phyloP scores from a whole-genome alignment of 2,797 vertebrate species.

The Trichosurus vulpecula region DNA sequence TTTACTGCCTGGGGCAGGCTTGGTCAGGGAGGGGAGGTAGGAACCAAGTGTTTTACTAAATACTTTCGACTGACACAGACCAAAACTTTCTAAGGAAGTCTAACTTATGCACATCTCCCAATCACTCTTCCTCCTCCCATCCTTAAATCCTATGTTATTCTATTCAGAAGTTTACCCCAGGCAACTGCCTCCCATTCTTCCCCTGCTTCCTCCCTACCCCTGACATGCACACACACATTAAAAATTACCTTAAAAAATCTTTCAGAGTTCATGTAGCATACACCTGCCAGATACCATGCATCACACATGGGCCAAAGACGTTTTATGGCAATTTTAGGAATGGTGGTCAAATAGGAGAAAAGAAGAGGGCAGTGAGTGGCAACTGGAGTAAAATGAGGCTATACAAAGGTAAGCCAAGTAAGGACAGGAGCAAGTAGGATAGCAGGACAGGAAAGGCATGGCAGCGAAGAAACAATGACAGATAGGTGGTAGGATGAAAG shows the following conservation, averaged over 20 bases:
- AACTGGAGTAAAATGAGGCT: neutral
- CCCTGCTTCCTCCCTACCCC: neutral
- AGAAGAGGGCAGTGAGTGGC: neutral
- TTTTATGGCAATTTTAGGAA: slow-evolving; percentile 47
- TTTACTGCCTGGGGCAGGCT: neutral
- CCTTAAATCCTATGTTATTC: neutral
- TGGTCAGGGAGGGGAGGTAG: neutral
- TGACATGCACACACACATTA: neutral
- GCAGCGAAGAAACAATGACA: neutral
- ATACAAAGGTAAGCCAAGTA: neutral
- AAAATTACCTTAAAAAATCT: neutral
- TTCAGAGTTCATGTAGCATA: neutral
- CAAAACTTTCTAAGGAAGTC: neutral
- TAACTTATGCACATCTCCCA: neutral
- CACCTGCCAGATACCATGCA: neutral
- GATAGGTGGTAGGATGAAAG: neutral
- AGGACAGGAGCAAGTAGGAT: neutral
- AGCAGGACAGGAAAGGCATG: neutral
- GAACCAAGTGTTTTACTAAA: neutral
- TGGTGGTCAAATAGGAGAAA: slow-evolving; percentile 24
- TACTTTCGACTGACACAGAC: neutral
- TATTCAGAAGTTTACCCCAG: neutral
- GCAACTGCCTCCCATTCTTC: neutral
- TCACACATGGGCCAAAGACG: neutral
- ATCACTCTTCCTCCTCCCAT: neutral